phyloP scores from a whole-genome alignment of 2,113 vertebrate genomes.

The Globicephala melas region DNA sequence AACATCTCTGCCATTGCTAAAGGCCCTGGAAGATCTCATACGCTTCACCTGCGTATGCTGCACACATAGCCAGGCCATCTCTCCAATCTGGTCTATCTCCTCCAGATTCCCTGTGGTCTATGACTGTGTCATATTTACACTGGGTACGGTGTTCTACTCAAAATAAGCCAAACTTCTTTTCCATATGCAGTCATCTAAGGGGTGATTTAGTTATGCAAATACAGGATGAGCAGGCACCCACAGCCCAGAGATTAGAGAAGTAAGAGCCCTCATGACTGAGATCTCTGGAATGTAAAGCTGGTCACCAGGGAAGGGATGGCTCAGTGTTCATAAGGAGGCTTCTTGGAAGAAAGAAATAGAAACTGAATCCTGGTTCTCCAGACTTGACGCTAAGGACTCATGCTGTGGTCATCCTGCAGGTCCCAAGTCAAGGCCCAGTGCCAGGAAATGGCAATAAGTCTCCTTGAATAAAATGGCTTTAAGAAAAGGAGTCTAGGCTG shows the following conservation, averaged over 20 bases:
- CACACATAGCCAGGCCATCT: not conserved
- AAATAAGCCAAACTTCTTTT: not conserved
- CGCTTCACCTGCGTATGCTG: fast-evolving
- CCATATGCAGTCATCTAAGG: not conserved
- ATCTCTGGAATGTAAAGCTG: not conserved
- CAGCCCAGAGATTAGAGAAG: not conserved
- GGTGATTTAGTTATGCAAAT: not conserved
- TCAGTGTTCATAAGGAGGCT: not conserved
- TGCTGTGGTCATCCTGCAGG: not conserved
- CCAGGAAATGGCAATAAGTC: not conserved
- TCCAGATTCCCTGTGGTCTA: not conserved
- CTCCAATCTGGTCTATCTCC: not conserved
- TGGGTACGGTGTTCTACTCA: not conserved
- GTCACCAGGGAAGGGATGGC: not conserved
- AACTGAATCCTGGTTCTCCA: not conserved
- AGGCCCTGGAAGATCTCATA: not conserved
- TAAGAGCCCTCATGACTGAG: not conserved
- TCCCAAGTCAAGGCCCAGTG: not conserved
- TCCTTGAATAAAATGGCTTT: not conserved
- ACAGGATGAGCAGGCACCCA: not conserved
- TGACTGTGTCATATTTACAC: not conserved
- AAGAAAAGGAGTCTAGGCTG: not conserved
- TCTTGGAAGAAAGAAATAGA: not conserved
- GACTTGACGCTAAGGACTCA: not conserved
- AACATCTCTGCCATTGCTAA: not conserved